Base-by-base conservation (phyloP, 2,888 invertebrate genomes). In the Sarcophaga carnaria region DNA sequence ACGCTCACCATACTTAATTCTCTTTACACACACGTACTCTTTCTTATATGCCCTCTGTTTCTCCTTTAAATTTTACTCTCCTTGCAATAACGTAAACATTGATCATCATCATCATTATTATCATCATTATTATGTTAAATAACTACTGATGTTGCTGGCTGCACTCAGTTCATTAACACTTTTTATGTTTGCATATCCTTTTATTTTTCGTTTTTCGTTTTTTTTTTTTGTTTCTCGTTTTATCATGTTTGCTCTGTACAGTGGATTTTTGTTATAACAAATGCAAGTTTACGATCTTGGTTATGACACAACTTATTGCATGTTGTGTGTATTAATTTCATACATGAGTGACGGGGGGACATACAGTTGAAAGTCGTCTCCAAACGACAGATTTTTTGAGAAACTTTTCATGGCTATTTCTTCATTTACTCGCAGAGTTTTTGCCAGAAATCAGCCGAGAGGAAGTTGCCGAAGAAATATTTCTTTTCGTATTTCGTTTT, bases 101-200 rank as follows among this genome's bases (percentile, higher is more conserved):
- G 54, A 54, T 54, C 54, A 54, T 54, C 12, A 17, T 54, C 17
- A 17, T 54, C 12, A 54, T 14, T 2, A 54, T 54, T 17, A 54
- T 54, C 17, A 17, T 37, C 37, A 37, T 37, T 37, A 37, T 37
- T 37, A 10, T 37, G 37, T 6, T 22, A 25, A 49, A 59, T 59
- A 59, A 14, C n/a, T 37, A 14, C 66, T 64, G 27, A 20, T 69
- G 69, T 49, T 22, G 60, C 27, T 67, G 62, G 14, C 49, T 69
- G 45, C 45, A 37, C 74, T 63, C 82, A 86, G 79, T 82, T 86
- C 79, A 86, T 86, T 86, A 82, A 86, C 82, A 86, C 85, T 86
- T 86, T 67, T 71, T 69, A 67, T 78, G 60, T 64, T 62, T 70
- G 20, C 67, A 54, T 72, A 85, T 85, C 72, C 77, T 80, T 80